Evolutionary conservation across 2,113 vertebrate genomes (phyloP), one percentile per base, ranked within the genome.

Genomic region (Pygoscelis antarcticus): DNA sequence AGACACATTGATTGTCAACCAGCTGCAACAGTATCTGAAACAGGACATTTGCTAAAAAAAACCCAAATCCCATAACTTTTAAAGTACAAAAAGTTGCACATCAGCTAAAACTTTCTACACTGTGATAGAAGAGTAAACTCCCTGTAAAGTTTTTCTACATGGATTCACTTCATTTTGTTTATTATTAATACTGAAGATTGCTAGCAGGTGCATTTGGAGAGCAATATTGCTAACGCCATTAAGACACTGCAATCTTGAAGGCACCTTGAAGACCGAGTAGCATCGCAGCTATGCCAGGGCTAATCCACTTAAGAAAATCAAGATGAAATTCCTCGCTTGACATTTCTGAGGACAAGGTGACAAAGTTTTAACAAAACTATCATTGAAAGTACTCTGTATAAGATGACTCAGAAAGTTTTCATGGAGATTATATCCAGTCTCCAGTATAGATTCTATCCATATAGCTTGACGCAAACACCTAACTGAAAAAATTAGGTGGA

Each of bases 221-320:
- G 74, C 58, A 94, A 71, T 91, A 90, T 61, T 77, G 64, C 52
- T 81, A 83, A 93, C 7, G 4, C 13, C 4, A 3, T 52, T 96
- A 78, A 61, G 60, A 61, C 36, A 64, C 25, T 69, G 32, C 79
- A 85, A 83, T 92, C 80, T 79, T 96, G 89, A 96, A 97, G 80
- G 64, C 61, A 95, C 83, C 60, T 92, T 95, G 89, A 91, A 87
- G 54, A 49, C 46, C 52, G 22, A 87, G 77, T 7, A 91, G 61
- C 85, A 91, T 25, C 16, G 8, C 12, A 2, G 69, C 75, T 85
- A 77, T 46, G 93, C 91, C 82, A 93, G 60, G 36, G 66, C 71
- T 86, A 97, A 95, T 96, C 62, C 92, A 96, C 87, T 96, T 96
- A 92, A 55, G 70, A 85, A 96, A 97, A 95, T 86, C 42, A 79